These are phyloP conservation scores for Haliclona indistincta DNA, from an alignment of 37 sponge, comb jelly and placozoan species.

Conservation along the genomic window DNA sequence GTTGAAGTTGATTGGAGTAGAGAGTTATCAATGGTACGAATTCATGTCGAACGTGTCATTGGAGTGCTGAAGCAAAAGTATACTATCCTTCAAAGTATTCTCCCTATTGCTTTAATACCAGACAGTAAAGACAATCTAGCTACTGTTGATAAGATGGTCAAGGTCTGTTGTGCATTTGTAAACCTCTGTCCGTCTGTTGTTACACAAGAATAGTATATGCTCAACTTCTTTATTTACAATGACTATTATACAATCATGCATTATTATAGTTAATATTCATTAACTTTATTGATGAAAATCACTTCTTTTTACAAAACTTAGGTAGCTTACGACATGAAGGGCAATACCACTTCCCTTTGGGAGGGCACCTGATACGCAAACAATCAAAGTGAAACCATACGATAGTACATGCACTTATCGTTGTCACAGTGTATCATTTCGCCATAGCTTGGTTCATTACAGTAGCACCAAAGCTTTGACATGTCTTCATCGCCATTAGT, in stretches of 20 bases:
- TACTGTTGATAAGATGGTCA: constrained; percentile 46
- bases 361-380: constrained; percentile 11
- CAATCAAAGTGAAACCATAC: constrained; percentile 35
- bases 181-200: constrained; percentile 53
- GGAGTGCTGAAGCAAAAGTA: constrained; percentile 18
- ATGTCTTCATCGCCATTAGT: constrained; percentile 10
- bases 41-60: constrained; percentile 42
- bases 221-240: too few relatives aligned
- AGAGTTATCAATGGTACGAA: constrained; percentile 31
- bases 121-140: not conserved
- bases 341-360: constrained; percentile 28
- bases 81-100: constrained; percentile 3
- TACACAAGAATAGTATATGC: constrained; percentile 37
- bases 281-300: too few relatives aligned
- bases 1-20: constrained; percentile 23
- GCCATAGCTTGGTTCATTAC: constrained; percentile 24
- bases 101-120: constrained; percentile 3
- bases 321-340: constrained; percentile 4
- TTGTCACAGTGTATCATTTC: constrained; percentile 38
- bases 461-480: constrained; percentile 29
- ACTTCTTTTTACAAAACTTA: too few relatives aligned
- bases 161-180: constrained; percentile 45
- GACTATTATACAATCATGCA: too few relatives aligned
- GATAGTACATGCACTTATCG: constrained; percentile 16
- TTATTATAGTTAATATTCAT: too few relatives aligned